A percentile compares a stretch with the other conserved stretches of the same genome.
Conservation (phyloP, 2,113 vertebrate species). For the Ginglymostoma cirratum region DNA sequence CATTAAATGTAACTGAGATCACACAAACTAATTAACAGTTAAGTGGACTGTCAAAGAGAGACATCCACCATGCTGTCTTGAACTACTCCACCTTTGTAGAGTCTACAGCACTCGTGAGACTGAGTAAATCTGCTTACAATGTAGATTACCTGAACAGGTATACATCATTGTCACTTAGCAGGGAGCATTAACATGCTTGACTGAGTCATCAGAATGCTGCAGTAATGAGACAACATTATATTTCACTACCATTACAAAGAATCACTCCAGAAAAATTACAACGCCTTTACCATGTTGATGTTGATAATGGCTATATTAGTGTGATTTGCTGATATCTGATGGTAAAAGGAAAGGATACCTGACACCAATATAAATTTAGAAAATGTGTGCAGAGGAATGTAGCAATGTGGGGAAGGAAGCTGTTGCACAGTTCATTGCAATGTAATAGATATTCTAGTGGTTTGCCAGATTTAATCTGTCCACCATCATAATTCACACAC, state of each 20-base stretch:
- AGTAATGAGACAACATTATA: neutral
- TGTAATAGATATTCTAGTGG: neutral
- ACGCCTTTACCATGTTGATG: neutral
- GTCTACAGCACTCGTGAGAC: neutral
- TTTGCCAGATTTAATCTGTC: neutral
- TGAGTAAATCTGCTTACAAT: neutral
- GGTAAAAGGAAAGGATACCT: neutral
- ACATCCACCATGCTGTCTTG: neutral
- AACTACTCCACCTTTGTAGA: neutral
- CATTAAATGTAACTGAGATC: neutral
- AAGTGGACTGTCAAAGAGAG: neutral
- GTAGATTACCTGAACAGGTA: neutral
- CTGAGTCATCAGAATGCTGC: neutral
- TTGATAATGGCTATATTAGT: neutral
- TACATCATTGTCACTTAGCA: slow-evolving; percentile 15
- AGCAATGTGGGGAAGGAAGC: neutral
- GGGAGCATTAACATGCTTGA: neutral
- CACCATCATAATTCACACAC: neutral
- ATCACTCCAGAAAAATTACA: neutral
- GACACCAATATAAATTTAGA: neutral
- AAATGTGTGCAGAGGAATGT: neutral
- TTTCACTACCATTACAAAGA: neutral
- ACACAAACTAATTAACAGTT: slow-evolving; percentile 20
- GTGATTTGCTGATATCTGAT: neutral
- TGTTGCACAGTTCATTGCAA: neutral